A percentile compares a stretch with the other conserved stretches of the same genome.
These are phyloP conservation scores for Gallinago stenura DNA, from an alignment of 2,797 vertebrate species.

Conservation along the genomic window DNA sequence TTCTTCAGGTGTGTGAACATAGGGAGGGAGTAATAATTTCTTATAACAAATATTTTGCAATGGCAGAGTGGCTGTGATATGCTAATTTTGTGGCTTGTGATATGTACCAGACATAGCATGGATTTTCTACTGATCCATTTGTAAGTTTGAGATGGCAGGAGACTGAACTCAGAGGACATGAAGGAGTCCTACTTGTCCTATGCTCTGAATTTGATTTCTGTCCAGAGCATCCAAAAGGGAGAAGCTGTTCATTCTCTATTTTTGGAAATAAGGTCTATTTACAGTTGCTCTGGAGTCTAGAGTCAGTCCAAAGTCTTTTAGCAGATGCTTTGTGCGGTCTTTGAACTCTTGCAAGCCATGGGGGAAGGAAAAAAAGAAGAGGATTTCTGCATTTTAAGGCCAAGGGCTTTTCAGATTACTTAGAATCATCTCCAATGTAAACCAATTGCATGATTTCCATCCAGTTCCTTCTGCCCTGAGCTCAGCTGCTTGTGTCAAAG, in stretches of 20 bases:
- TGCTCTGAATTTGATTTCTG: not conserved
- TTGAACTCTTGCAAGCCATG: conserved; percentile 11
- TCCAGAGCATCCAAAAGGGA: not conserved
- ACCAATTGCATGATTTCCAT: not conserved
- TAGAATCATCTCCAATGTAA: conserved; percentile 51
- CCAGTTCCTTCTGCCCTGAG: not conserved
- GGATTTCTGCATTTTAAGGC: conserved; percentile 11
- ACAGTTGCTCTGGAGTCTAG: conserved; percentile 3
- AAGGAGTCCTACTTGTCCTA: not conserved
- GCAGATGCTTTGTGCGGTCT: conserved; percentile 54
- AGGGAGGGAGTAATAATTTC: not conserved
- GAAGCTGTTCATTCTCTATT: conserved; percentile 43
- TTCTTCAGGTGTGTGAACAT: not conserved
- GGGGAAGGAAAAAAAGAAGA: not conserved
- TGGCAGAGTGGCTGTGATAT: too few species aligned
- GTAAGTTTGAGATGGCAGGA: not conserved
- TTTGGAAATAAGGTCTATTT: conserved; percentile 29
- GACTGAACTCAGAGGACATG: not conserved
- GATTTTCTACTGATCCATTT: not conserved
- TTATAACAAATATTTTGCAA: not conserved
- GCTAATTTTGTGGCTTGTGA: not conserved
- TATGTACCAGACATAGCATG: not conserved
- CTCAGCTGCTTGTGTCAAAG: conserved; percentile 8
- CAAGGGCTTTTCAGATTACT: conserved; percentile 13
- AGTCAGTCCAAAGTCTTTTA: conserved; percentile 34